Evolutionary conservation across 2,888 invertebrate genomes (phyloP), one percentile per base, ranked within the genome.

Genomic region (Dryobotodes eremita): DNA sequence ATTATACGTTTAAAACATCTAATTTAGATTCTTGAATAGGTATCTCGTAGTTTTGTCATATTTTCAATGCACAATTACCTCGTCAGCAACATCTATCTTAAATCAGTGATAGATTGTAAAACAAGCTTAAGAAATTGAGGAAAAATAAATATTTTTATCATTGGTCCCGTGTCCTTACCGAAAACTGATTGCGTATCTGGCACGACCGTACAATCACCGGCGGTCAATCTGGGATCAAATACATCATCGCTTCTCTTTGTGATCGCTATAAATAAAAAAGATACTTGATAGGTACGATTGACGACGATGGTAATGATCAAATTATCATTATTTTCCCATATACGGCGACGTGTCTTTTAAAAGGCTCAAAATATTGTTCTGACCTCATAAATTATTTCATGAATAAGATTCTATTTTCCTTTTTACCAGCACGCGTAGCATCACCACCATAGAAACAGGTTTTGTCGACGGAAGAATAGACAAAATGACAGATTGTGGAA

Each of bases 141-240:
- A 50, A 77, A 59, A 57, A 26, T 15, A 10, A 36, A n/a, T 0
- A 17, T 23, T 20, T 23, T 48, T 55, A 55, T 46, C 23, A 26
- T 42, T 64, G 17, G 42, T 48, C 36, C 73, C 23, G 26, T 11
- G 23, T 53, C n/a, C 55, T 62, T 80, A 73, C 73, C 36, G 26
- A 68, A 80, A 80, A 80, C 59, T 55, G 59, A 66, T 79, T 80
- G 26, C 26, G 46, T 66, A 20, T 65, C 70, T 70, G 42, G 23
- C 48, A 71, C 64, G 57, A 23, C 31, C 20, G 20, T 36, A 42
- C 36, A 64, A 79, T 79, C 80, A 80, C 26, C 50, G 17, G 55
- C 48, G 72, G 79, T 61, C 66, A 68, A 36, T 55, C 55, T 62
- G 42, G 26, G 79, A 81, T 80, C 74, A 80, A 80, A 68, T 79